phyloP scores from a whole-genome alignment of 2,113 vertebrate genomes.

The Pavo muticus region DNA sequence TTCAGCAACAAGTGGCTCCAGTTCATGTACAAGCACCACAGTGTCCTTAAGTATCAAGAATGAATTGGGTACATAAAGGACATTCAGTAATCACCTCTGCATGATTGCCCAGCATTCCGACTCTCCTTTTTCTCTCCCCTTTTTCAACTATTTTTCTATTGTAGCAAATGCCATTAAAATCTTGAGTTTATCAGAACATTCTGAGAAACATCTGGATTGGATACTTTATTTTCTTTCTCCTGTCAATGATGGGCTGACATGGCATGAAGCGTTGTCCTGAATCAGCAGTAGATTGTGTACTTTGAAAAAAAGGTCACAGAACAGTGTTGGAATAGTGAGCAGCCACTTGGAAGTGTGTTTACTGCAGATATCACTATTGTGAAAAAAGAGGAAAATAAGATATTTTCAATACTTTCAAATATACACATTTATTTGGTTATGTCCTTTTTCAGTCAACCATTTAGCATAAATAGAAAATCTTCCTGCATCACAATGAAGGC shows the following conservation, averaged over 20 bases:
- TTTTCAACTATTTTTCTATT: conserved; percentile 44
- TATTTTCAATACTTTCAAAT: conserved; percentile 17
- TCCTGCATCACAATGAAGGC: not conserved
- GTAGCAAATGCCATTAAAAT: conserved; percentile 53
- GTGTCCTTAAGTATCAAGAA: conserved; percentile 74
- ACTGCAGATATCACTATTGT: not conserved
- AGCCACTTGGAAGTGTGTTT: not conserved
- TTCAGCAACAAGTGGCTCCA: conserved; percentile 67
- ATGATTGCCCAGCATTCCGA: conserved; percentile 36
- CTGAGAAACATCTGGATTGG: conserved; percentile 34
- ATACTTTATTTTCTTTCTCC: conserved; percentile 47
- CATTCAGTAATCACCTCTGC: conserved; percentile 70
- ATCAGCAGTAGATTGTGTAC: conserved; percentile 53
- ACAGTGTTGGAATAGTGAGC: conserved; percentile 32
- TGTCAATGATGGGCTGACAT: conserved; percentile 51
- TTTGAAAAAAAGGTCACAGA: conserved; percentile 61
- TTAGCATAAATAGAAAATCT: not conserved
- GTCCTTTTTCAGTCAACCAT: not conserved
- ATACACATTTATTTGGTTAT: not conserved
- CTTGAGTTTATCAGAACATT: conserved; percentile 59
- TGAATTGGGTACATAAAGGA: conserved; percentile 44
- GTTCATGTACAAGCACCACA: conserved; percentile 66
- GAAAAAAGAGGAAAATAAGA: not conserved
- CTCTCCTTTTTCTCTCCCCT: not conserved
- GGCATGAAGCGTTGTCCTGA: conserved; percentile 20